Conservation (phyloP, 2,113 vertebrate genomes). For the Aspidoscelis tigris region DNA sequence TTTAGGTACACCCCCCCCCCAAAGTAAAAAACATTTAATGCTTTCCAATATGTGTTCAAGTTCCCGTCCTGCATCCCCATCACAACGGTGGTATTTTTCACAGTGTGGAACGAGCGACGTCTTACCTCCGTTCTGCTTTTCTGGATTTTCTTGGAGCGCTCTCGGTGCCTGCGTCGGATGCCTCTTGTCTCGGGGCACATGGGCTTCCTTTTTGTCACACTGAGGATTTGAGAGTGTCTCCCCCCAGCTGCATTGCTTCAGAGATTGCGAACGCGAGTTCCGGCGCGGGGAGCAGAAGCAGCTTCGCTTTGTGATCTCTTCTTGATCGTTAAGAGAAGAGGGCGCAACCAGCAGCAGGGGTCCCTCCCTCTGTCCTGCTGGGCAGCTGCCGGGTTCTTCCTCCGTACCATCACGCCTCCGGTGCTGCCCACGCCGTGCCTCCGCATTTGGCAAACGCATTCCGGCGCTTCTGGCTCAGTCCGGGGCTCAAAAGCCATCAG, state of each 20-base stretch:
- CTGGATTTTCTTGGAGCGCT: conserved; percentile 45
- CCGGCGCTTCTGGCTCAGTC: conserved; percentile 42
- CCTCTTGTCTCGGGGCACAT: background rate
- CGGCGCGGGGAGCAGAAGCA: background rate
- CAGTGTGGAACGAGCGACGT: conserved; percentile 18
- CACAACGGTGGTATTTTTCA: background rate
- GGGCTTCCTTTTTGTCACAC: background rate
- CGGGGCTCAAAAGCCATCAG: conserved; percentile 49
- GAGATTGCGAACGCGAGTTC: background rate
- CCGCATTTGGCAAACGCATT: conserved; percentile 43
- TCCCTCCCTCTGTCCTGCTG: conserved; percentile 31
- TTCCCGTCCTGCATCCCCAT: background rate
- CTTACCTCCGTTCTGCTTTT: conserved; percentile 56
- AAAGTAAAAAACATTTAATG: background rate
- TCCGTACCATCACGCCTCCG: background rate
- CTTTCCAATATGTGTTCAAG: background rate
- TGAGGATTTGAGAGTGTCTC: background rate
- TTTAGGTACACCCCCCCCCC: background rate
- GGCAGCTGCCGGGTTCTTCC: conserved; percentile 3
- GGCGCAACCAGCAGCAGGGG: conserved; percentile 14
- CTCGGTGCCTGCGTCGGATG: conserved; percentile 39
- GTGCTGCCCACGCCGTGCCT: conserved; percentile 27
- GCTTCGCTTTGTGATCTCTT: conserved; percentile 7
- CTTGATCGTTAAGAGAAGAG: background rate
- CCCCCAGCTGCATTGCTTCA: background rate